Percentiles rank a stretch among this genome's conserved stretches.
phyloP scores from a whole-genome alignment of 1,140 invertebrate genomes.

The Vollenhovia emeryi region DNA sequence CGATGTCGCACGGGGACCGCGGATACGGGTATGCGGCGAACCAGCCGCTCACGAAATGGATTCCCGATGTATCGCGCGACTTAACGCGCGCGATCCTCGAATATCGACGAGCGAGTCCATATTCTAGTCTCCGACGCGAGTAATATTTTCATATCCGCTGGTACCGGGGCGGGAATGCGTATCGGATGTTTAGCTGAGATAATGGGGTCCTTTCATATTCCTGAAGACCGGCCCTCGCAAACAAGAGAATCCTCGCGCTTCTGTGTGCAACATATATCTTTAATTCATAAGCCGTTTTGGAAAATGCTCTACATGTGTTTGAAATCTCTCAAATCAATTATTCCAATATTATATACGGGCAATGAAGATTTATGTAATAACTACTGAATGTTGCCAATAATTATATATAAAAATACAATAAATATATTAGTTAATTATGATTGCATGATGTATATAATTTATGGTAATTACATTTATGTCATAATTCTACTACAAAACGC shows the following conservation, averaged over 20 bases:
- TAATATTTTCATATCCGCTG: background rate
- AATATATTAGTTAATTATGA: slow-evolving; percentile 24
- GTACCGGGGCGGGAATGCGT: background rate
- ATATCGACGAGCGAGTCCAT: slow-evolving; percentile 27
- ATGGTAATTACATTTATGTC: slow-evolving; percentile 10
- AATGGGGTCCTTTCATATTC: background rate
- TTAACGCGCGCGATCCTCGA: slow-evolving; percentile 17
- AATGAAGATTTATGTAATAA: background rate
- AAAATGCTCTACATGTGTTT: no score
- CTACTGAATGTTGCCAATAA: background rate
- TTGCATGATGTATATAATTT: slow-evolving; percentile 20
- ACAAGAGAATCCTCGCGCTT: background rate
- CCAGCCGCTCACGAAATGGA: slow-evolving; percentile 40
- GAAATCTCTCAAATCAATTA: background rate
- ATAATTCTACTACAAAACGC: background rate
- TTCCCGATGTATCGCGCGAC: slow-evolving; percentile 45
- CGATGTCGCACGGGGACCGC: slow-evolving; percentile 17
- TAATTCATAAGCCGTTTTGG: background rate
- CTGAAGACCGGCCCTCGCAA: background rate
- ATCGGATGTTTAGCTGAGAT: background rate
- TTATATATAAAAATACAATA: background rate
- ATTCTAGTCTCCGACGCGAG: background rate
- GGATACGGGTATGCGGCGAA: slow-evolving; percentile 20
- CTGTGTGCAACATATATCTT: background rate
- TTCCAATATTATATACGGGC: background rate